A percentile compares a stretch with the other conserved stretches of the same genome.
phyloP scores from a whole-genome alignment of 2,113 vertebrate species.

The Columba janthina region DNA sequence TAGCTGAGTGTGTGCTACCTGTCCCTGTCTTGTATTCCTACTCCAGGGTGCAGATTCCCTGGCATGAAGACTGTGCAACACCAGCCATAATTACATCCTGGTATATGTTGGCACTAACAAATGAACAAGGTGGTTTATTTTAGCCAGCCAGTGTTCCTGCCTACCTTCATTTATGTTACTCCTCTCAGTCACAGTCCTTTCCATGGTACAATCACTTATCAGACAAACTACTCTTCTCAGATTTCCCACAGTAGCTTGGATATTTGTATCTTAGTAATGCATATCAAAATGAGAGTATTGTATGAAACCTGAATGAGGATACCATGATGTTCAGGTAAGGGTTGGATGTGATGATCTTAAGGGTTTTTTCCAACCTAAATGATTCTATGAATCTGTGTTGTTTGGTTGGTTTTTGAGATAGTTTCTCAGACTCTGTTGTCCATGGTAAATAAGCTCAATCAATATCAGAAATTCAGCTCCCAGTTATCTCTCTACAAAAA shows the following conservation, averaged over 20 bases:
- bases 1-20: neutral
- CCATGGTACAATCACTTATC: neutral
- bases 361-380: neutral
- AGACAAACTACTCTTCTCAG: neutral
- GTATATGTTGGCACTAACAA: neutral
- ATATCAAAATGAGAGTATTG: neutral
- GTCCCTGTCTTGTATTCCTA: neutral
- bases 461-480: neutral
- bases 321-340: neutral
- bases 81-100: fast-evolving
- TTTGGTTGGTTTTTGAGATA: neutral
- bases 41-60: neutral
- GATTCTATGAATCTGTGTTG: neutral
- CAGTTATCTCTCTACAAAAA: neutral
- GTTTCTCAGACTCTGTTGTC: neutral
- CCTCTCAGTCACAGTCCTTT: neutral
- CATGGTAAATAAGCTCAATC: neutral
- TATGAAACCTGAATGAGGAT: neutral
- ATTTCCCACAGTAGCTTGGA: neutral
- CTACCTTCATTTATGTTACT: neutral
- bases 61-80: neutral
- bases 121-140: neutral
- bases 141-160: neutral
- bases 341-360: neutral
- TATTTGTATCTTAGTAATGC: neutral